Base-by-base conservation (phyloP, 2,888 invertebrate genomes). In the Catonia carolina region DNA sequence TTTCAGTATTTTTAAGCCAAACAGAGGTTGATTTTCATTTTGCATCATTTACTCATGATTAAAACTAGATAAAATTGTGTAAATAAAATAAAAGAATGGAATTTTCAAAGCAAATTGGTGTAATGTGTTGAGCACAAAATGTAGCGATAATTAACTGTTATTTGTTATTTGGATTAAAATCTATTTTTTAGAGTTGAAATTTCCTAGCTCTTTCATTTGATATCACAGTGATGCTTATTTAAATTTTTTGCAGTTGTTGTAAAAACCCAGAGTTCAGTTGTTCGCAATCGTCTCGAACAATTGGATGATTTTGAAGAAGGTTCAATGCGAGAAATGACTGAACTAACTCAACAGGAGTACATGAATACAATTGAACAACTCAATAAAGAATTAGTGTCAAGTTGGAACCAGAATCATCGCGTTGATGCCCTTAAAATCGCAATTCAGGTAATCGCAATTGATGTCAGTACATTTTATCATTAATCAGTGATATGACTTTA, bases 391-490 rank as follows among this genome's bases (percentile, higher is more conserved):
- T 79, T 99, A 23, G 85, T 89, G 41, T 83, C 80, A 72, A 94
- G 96, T 6, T 99, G 98, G 98, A 83, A 89, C 67, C 82, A 86
- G 22, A 96, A 98, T 74, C 95, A 96, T 72, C 79, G 96, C 65
- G 94, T 95, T 0, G 93, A 93, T 75, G 89, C 97, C 4, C 79
- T 97, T 36, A 97, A 97, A 79, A 96, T 98, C 69, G 92, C 88
- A 1, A 97, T 98, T 65, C 96, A 82, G 75, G 81, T 80, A 64
- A 49, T 41, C 20, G 35, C 8, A 42, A n/a, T 53, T 33, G n/a
- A 31, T 31, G 23, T 1, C n/a, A 6, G 37, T 14, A n/a, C 12
- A 58, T 18, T 23, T 17, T 17, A 6, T n/a, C 23, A 14, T 15
- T 7, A 20, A n/a, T 22, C 22, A 56, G 12, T 22, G 33, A 14